Evolutionary conservation across 2,113 vertebrate species (phyloP).

Genomic region (Dermatemys mawii): DNA sequence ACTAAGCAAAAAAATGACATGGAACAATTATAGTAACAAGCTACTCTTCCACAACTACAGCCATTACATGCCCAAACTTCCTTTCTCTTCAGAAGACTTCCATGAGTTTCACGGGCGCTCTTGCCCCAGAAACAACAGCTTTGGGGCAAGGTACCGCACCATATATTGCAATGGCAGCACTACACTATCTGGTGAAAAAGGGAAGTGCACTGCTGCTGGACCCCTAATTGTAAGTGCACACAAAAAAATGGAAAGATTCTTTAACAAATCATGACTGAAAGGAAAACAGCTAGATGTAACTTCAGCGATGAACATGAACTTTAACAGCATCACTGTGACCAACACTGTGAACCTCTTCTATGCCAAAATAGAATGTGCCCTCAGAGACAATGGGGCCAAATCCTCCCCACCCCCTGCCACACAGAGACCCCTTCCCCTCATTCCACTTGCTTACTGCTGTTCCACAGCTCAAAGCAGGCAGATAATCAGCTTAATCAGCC

Average conservation of each 20-base stretch:
- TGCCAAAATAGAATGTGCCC: not conserved
- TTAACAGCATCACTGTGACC: not conserved
- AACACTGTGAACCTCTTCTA: not conserved
- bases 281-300: not conserved
- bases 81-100: not conserved
- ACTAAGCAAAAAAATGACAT: slow-evolving; percentile 31
- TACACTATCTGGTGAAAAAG: not conserved
- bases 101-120: not conserved
- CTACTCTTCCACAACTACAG: slow-evolving; percentile 14
- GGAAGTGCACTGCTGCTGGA: not conserved
- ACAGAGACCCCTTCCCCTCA: not conserved
- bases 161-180: not conserved
- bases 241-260: not conserved
- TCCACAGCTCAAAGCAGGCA: not conserved
- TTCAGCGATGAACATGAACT: not conserved
- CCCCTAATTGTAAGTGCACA: not conserved
- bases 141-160: not conserved
- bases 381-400: not conserved
- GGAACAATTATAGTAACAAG: slow-evolving; percentile 27
- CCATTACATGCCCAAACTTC: not conserved
- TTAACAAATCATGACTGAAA: not conserved
- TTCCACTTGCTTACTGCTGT: not conserved
- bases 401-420: not conserved
- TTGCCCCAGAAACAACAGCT: not conserved
- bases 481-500: not conserved